phyloP scores from a whole-genome alignment of 2,888 invertebrate genomes.

The Timema cristinae region DNA sequence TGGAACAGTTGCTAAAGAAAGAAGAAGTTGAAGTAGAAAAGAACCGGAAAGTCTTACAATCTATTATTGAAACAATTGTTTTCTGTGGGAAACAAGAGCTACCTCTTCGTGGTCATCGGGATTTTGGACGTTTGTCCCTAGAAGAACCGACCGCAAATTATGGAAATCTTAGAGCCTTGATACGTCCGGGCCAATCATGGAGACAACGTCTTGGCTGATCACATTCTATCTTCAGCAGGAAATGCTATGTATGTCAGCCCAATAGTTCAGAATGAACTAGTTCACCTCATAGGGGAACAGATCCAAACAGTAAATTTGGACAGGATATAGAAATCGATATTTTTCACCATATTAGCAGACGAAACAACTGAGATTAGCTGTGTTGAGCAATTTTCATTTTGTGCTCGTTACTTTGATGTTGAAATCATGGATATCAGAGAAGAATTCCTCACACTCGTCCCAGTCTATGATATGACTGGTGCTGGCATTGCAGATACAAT shows the following conservation, averaged over 20 bases:
- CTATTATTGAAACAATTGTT: constrained; percentile 14
- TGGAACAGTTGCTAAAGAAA: constrained; percentile 9
- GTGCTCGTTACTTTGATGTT: background rate
- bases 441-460: background rate
- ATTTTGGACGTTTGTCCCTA: background rate
- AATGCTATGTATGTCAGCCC: constrained; percentile 37
- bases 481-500: background rate
- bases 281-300: background rate
- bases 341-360: constrained; percentile 29
- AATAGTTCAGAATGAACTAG: constrained; percentile 25
- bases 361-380: constrained; percentile 33
- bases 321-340: background rate
- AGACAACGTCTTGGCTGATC: constrained; percentile 33
- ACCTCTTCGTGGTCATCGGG: constrained; percentile 35
- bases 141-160: constrained; percentile 6
- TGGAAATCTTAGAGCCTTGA: constrained; percentile 38
- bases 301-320: background rate
- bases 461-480: constrained; percentile 5
- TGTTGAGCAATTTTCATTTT: constrained; percentile 1
- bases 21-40: background rate
- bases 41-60: constrained; percentile 9
- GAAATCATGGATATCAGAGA: background rate
- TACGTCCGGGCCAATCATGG: constrained; percentile 35
- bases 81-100: constrained; percentile 37
- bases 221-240: constrained; percentile 27